Conservation (phyloP, 2,888 invertebrate genomes). For the Quadroppia sp. region DNA sequence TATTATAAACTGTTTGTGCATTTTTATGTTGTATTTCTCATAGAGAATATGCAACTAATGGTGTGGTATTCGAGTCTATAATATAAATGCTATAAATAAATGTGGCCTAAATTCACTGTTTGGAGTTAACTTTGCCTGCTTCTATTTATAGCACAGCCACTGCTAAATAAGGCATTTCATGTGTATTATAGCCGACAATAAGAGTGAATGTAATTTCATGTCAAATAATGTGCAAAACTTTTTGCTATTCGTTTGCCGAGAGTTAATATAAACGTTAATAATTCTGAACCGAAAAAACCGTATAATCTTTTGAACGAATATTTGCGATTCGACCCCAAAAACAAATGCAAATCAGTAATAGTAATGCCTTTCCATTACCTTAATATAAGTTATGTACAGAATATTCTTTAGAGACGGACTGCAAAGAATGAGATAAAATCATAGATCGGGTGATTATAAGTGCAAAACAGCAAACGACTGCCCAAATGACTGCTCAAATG, state of each 20-base stretch:
- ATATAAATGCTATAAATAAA: conserved; percentile 14
- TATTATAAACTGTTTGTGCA: not conserved
- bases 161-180: conserved; percentile 3
- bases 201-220: not conserved
- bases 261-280: not conserved
- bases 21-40: not conserved
- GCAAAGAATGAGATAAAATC: not conserved
- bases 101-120: conserved; percentile 32
- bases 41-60: not conserved
- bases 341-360: not conserved
- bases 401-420: not conserved
- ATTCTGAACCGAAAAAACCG: not conserved
- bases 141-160: conserved; percentile 19
- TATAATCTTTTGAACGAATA: not conserved
- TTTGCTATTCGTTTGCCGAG: not conserved
- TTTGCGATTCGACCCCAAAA: conserved; percentile 9
- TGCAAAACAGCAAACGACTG: not conserved
- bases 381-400: not conserved
- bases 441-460: not conserved
- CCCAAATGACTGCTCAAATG: not conserved
- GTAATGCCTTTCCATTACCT: not conserved
- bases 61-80: not conserved
- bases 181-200: not conserved
- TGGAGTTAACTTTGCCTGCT: conserved; percentile 3
- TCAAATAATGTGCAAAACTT: conserved; percentile 24